Evolutionary conservation across 2,113 vertebrate species (phyloP).

Genomic region (Emydura subglobosa): DNA sequence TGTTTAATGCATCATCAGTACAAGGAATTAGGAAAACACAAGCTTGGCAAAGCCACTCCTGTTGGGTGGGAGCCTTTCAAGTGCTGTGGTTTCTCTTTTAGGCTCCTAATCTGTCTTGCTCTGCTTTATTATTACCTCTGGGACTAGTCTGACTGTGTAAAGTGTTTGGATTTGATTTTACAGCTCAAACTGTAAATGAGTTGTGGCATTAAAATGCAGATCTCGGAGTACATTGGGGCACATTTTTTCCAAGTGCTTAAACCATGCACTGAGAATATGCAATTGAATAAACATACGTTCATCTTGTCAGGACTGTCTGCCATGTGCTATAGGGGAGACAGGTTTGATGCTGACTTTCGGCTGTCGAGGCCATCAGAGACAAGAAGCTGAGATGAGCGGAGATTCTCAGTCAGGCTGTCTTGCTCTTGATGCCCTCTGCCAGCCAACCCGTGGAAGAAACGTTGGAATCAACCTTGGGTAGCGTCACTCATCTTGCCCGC

Average conservation of each 20-base stretch:
- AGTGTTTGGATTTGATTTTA: slow-evolving; percentile 36
- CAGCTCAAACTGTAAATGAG: slow-evolving; percentile 36
- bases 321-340: not conserved
- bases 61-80: slow-evolving; percentile 17
- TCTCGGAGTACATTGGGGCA: slow-evolving; percentile 11
- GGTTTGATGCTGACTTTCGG: not conserved
- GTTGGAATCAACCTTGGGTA: slow-evolving; percentile 27
- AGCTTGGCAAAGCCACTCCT: not conserved
- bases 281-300: not conserved
- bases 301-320: not conserved
- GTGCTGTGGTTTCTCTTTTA: slow-evolving; percentile 49
- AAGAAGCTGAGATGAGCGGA: not conserved
- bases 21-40: slow-evolving; percentile 19
- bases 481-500: slow-evolving; percentile 39
- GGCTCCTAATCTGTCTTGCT: slow-evolving; percentile 17
- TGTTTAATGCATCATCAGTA: slow-evolving; percentile 6
- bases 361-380: not conserved
- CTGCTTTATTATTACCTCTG: slow-evolving; percentile 35
- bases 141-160: slow-evolving; percentile 48
- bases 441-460: not conserved
- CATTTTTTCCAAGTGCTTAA: slow-evolving; percentile 29
- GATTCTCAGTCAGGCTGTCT: slow-evolving; percentile 22
- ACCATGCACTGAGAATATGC: not conserved
- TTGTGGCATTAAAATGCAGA: slow-evolving; percentile 29
- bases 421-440: slow-evolving; percentile 22